Base-by-base conservation (phyloP, 2,888 invertebrate species). In the Muscina levida region DNA sequence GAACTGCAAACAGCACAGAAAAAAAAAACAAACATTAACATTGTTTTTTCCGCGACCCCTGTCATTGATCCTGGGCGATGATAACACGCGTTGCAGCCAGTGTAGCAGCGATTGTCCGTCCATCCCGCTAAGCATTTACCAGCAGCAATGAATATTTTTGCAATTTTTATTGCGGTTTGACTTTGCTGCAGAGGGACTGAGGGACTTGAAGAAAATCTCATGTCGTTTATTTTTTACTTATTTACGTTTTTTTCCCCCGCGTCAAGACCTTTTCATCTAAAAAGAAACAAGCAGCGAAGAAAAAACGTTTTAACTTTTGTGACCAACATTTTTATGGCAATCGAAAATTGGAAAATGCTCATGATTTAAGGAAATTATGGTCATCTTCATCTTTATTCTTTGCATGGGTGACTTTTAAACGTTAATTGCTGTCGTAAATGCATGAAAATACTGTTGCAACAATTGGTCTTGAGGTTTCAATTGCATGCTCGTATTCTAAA, bases 401-500 rank as follows among this genome's bases (percentile, higher is more conserved):
- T 31, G 3, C 31, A 5, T 39, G 39, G 37, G 53, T 44, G 67
- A 65, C 72, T 71, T 77, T 62, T 62, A n/a, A 59, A 51, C 67
- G 74, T 81, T 81, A 81, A 77, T 81, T 77, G 81, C 71, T 48
- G 62, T 74, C 81, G 77, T 81, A 81, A 81, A 81, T 72, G 57
- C 13, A 24, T 10, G 15, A 70, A 56, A 72, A 67, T 15, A 59
- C 39, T 37, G 51, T 51, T 46, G 22, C 59, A 46, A 48, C 72
- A 72, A 67, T 82, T 80, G 59, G 77, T 67, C 51, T 82, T 83
- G 84, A 84, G 83, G 83, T 83, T 85, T 82, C 84, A 85, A 68
- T 85, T 84, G 83, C 84, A 85, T 86, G 88, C 84, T 86, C 89
- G 86, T 85, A 85, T 88, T 88, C 88, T 88, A 88, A 88, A 88